Conservation (phyloP, 2,797 vertebrate genomes). For the Rhinella marina region DNA sequence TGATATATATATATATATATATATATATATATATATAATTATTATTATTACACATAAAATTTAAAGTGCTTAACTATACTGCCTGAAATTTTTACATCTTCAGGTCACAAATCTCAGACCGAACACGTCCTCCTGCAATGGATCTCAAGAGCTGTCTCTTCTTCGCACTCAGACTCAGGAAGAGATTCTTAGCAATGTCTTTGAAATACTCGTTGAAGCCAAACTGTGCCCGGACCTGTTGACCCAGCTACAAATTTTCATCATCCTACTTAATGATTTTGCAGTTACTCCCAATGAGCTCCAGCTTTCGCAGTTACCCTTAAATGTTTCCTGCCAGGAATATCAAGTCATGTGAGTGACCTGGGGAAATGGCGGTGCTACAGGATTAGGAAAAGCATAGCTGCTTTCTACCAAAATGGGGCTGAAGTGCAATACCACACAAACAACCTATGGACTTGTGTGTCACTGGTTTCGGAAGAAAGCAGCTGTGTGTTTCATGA, state of each 20-base stretch:
- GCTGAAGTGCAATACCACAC: too few species aligned
- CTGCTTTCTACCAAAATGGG: neutral
- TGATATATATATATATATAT: too few species aligned
- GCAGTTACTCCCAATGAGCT: constrained; percentile 39
- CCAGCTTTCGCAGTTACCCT: constrained; percentile 41
- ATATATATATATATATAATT: too few species aligned
- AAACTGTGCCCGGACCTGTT: neutral
- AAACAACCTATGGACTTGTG: too few species aligned
- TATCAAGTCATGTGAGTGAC: constrained; percentile 60
- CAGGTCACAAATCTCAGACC: neutral
- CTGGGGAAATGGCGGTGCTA: neutral
- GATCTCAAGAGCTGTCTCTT: neutral
- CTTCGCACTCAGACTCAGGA: constrained; percentile 22
- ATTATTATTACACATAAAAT: neutral
- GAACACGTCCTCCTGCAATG: neutral
- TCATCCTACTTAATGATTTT: constrained; percentile 25
- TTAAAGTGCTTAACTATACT: neutral
- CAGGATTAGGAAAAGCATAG: neutral
- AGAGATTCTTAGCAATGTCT: constrained; percentile 20
- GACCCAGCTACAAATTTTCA: constrained; percentile 20
- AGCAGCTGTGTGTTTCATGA: too few species aligned
- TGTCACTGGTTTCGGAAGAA: too few species aligned
- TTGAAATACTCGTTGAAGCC: neutral
- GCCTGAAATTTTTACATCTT: neutral
- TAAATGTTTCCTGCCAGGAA: constrained; percentile 27